phyloP scores from a whole-genome alignment of 2,113 vertebrate species.

The Pedetes capensis region DNA sequence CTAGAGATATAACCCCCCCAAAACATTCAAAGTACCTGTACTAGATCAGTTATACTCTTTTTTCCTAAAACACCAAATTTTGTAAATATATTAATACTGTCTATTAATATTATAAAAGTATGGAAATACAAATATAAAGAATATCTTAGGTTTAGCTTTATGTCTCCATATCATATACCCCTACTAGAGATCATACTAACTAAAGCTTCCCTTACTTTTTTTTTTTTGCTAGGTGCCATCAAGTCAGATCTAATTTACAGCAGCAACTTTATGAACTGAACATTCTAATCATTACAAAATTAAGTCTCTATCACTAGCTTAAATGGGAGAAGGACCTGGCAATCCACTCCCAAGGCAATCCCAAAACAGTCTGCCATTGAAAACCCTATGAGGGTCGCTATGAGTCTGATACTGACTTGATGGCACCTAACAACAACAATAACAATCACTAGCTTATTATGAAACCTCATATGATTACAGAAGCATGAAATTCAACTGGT shows the following conservation, averaged over 20 bases:
- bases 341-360: too few species aligned
- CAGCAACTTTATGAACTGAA: too few species aligned
- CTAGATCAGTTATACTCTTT: background rate
- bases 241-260: too few species aligned
- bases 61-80: background rate
- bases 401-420: too few species aligned
- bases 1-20: background rate
- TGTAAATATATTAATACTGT: background rate
- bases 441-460: background rate
- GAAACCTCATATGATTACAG: conserved; percentile 6
- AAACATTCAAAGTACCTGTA: background rate
- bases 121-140: conserved; percentile 1
- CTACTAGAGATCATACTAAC: background rate
- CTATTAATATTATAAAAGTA: conserved; percentile 22
- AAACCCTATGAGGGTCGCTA: too few species aligned
- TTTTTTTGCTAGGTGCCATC: too few species aligned
- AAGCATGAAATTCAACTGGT: conserved; percentile 17
- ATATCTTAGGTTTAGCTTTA: conserved; percentile 11
- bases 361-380: too few species aligned
- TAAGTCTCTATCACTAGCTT: background rate
- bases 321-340: too few species aligned
- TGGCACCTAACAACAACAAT: too few species aligned
- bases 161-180: background rate
- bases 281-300: background rate
- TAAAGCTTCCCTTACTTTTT: background rate